phyloP scores from a whole-genome alignment of 2,797 vertebrate genomes.

The Meda fulgida region DNA sequence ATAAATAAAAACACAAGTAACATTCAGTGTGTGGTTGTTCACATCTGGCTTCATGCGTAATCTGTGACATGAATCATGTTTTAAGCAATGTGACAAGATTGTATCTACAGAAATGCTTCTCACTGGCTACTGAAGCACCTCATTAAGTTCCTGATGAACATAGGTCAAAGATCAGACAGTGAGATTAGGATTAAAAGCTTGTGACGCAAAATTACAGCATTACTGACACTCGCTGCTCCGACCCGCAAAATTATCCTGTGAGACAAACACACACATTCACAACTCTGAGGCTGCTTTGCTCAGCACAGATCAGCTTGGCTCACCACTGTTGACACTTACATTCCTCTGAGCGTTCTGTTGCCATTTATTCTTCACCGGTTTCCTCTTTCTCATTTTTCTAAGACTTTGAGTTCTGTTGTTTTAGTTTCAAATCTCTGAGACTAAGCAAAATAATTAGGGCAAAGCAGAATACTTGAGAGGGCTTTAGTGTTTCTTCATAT shows the following conservation, averaged over 20 bases:
- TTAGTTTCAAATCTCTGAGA: conserved; percentile 29
- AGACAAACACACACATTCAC: not conserved
- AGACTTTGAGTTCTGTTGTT: conserved; percentile 10
- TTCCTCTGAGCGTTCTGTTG: conserved; percentile 31
- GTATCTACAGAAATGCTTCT: not conserved
- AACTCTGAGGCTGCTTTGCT: conserved; percentile 41
- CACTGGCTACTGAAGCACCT: not conserved
- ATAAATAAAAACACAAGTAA: not conserved
- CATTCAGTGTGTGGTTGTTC: not conserved
- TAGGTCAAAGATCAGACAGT: conserved; percentile 26
- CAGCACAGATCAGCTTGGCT: conserved; percentile 42
- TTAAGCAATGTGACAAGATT: conserved; percentile 13
- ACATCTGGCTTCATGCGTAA: not conserved
- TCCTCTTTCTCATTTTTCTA: conserved; percentile 6
- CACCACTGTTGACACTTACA: conserved; percentile 18
- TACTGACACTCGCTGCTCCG: conserved; percentile 2
- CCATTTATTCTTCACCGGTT: conserved; percentile 14
- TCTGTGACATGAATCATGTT: conserved; percentile 4
- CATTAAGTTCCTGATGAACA: not conserved
- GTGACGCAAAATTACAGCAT: conserved; percentile 7
- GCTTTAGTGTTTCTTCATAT: not conserved
- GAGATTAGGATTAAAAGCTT: conserved; percentile 49
- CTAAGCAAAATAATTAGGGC: conserved; percentile 23
- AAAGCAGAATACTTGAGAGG: conserved; percentile 18
- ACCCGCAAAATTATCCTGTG: not conserved